Conservation (phyloP, 1,140 invertebrate genomes). For the Epicauta chinensis region DNA sequence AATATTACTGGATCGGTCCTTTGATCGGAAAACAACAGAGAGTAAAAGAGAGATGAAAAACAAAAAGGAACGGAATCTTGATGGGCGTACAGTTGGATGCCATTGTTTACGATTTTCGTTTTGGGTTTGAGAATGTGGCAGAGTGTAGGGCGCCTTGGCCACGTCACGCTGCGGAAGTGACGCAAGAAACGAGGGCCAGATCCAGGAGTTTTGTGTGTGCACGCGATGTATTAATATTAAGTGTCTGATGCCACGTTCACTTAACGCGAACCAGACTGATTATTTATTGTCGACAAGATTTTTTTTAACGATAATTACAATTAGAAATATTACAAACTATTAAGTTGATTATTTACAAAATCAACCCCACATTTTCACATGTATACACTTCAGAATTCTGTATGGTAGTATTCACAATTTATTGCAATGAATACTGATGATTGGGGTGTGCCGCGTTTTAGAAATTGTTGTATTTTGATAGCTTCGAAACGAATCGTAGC, state of each 20-base stretch:
- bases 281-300: conserved; percentile 5
- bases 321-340: too few species aligned
- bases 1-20: conserved; percentile 7
- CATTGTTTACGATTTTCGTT: too few species aligned
- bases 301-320: too few species aligned
- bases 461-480: conserved; percentile 20
- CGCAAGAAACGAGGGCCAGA: conserved; percentile 19
- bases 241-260: conserved; percentile 19
- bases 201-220: conserved; percentile 14
- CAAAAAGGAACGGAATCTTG: neutral
- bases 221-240: conserved; percentile 21
- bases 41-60: too few species aligned
- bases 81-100: too few species aligned
- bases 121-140: too few species aligned
- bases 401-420: conserved; percentile 18
- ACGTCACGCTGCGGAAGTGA: conserved; percentile 17
- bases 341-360: too few species aligned
- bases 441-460: conserved; percentile 28
- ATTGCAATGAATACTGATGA: conserved; percentile 27
- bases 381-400: conserved; percentile 19
- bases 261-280: conserved; percentile 8
- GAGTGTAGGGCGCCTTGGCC: neutral
- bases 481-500: conserved; percentile 19
- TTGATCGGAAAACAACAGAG: too few species aligned
- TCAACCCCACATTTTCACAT: too few species aligned